phyloP scores from a whole-genome alignment of 2,113 vertebrate species.

The Chloebia gouldiae region DNA sequence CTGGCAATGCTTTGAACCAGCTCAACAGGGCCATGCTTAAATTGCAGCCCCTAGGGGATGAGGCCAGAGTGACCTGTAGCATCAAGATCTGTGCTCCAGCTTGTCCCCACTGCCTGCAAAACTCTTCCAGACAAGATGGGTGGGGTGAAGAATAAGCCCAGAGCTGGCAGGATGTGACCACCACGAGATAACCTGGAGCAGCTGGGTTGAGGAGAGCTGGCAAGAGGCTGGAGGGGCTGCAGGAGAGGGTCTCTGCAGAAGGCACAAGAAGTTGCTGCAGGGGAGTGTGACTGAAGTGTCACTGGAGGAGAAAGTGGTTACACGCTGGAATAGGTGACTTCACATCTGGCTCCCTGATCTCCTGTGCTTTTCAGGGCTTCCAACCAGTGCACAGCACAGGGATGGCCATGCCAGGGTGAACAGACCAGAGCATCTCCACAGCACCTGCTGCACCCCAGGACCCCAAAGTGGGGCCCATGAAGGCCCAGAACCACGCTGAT shows the following conservation, averaged over 20 bases:
- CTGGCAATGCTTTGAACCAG: not conserved
- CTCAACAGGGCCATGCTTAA: rapidly evolving
- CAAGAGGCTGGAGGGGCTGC: not conserved
- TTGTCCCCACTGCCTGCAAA: not conserved
- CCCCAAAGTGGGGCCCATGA: not conserved
- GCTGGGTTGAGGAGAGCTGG: not conserved
- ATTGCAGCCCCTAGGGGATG: not conserved
- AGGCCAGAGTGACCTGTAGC: not conserved
- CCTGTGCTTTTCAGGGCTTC: not conserved
- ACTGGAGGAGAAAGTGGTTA: not conserved
- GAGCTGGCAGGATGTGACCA: rapidly evolving
- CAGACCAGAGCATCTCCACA: not conserved
- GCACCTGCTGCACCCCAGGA: not conserved
- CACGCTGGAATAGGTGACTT: not conserved
- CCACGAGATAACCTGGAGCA: not conserved
- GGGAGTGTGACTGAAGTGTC: rapidly evolving
- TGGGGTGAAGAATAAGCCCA: not conserved
- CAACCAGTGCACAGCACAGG: rapidly evolving
- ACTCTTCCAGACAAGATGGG: not conserved
- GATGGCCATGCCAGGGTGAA: not conserved
- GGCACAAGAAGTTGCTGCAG: rapidly evolving
- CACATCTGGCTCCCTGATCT: too few species aligned
- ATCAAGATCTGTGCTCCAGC: not conserved
- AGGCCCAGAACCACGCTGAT: not conserved
- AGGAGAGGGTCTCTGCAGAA: not conserved